phyloP scores from a whole-genome alignment of 2,888 invertebrate species.

The Eumacrocentrus americanus region DNA sequence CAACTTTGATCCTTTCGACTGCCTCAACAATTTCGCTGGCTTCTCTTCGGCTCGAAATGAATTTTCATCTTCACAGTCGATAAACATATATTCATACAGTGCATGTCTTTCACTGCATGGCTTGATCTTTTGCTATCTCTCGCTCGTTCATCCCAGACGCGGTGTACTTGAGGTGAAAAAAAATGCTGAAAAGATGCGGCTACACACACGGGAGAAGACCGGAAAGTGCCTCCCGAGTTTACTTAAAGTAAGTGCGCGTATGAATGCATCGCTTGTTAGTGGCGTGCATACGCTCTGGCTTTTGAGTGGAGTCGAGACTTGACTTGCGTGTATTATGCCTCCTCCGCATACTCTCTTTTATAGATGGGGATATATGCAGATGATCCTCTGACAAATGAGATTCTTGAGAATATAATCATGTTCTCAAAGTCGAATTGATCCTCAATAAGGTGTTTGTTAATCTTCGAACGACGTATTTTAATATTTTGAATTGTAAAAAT shows the following conservation, averaged over 20 bases:
- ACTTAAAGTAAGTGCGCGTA: constrained; percentile 45
- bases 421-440: not conserved
- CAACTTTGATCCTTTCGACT: too few species aligned
- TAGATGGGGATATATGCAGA: not conserved
- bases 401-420: constrained; percentile 2
- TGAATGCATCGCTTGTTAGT: constrained; percentile 46
- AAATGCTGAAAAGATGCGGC: not conserved
- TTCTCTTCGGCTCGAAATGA: too few species aligned
- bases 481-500: too few species aligned
- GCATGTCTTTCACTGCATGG: not conserved
- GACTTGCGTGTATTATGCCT: not conserved
- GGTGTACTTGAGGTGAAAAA: not conserved
- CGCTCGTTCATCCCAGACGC: not conserved
- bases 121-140: not conserved
- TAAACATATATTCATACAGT: not conserved
- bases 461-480: not conserved
- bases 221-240: constrained; percentile 36
- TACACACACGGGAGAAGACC: constrained; percentile 1
- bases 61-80: not conserved
- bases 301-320: constrained; percentile 3
- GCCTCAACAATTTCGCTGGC: too few species aligned
- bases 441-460: not conserved
- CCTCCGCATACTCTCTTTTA: not conserved
- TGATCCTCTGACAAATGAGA: constrained; percentile 1
- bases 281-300: constrained; percentile 12